These are phyloP conservation scores for Acrossocheilus wenchowensis DNA, from an alignment of 2,797 vertebrate genomes.

Conservation along the genomic window DNA sequence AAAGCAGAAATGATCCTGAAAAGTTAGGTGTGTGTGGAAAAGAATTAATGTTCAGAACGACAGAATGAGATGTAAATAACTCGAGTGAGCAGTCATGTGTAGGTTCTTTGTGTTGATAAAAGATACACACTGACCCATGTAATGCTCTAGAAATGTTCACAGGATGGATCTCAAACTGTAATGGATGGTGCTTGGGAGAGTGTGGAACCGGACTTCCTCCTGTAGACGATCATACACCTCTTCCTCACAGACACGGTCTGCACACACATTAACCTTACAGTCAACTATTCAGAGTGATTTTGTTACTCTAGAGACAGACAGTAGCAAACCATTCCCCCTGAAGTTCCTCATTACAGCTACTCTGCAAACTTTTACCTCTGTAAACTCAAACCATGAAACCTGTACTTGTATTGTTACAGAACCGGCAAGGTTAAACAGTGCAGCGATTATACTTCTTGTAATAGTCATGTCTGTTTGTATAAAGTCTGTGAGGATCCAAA, in stretches of 20 bases:
- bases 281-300: neutral
- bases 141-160: conserved; percentile 20
- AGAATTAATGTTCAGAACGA: neutral
- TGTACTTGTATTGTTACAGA: neutral
- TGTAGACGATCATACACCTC: conserved; percentile 13
- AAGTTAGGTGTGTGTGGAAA: conserved; percentile 50
- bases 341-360: neutral
- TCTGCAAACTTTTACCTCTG: neutral
- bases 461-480: conserved; percentile 42
- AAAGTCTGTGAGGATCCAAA: conserved; percentile 22
- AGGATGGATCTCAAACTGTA: conserved; percentile 57
- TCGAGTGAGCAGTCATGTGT: neutral
- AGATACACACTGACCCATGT: conserved; percentile 29
- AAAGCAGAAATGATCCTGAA: conserved; percentile 38
- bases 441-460: conserved; percentile 25
- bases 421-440: conserved; percentile 25
- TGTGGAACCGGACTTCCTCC: conserved; percentile 71
- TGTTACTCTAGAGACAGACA: conserved; percentile 17
- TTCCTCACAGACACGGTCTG: too few species aligned
- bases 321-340: neutral
- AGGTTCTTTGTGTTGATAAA: conserved; percentile 24
- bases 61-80: conserved; percentile 17
- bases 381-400: neutral
- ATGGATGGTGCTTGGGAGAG: conserved; percentile 76
- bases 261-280: neutral